A percentile compares a stretch with the other conserved stretches of the same genome.
Evolutionary conservation across 2,888 invertebrate species (phyloP).

Genomic region (Drosophila testacea): DNA sequence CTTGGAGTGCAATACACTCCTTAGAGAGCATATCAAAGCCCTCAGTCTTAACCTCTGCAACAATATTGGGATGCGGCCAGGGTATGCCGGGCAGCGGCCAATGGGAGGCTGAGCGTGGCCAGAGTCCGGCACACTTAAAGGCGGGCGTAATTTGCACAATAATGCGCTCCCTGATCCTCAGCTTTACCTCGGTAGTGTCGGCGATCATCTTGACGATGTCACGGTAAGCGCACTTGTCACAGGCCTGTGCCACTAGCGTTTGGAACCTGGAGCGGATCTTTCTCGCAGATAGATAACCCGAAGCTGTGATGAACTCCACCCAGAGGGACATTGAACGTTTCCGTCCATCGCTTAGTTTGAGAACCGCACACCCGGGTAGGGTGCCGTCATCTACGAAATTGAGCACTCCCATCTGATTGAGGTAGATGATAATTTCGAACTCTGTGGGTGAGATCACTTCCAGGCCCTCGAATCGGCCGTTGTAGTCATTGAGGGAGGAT

Average conservation of each 20-base stretch:
- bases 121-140: slow-evolving; percentile 96
- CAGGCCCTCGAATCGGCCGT: slow-evolving; percentile 95
- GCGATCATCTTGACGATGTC: slow-evolving; percentile 98
- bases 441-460: slow-evolving; percentile 97
- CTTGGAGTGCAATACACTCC: slow-evolving; percentile 93
- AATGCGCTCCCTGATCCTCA: slow-evolving; percentile 95
- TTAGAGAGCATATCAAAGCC: slow-evolving; percentile 97
- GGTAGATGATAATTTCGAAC: slow-evolving; percentile 97
- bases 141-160: slow-evolving; percentile 98
- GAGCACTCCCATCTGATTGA: slow-evolving; percentile 99
- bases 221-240: slow-evolving; percentile 96
- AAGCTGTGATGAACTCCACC: slow-evolving; percentile 99
- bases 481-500: slow-evolving; percentile 94
- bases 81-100: slow-evolving; percentile 97
- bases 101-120: slow-evolving; percentile 97
- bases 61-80: slow-evolving; percentile 97
- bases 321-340: slow-evolving; percentile 98
- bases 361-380: slow-evolving; percentile 95
- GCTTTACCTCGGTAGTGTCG: slow-evolving; percentile 96
- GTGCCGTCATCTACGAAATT: slow-evolving; percentile 99
- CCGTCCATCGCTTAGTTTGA: slow-evolving; percentile 97
- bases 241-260: slow-evolving; percentile 94
- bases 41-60: slow-evolving; percentile 97
- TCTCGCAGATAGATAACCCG: slow-evolving; percentile 97
- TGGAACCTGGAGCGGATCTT: slow-evolving; percentile 98